These are phyloP conservation scores for Dicentrarchus labrax DNA, from an alignment of 2,113 vertebrate species.

Conservation along the genomic window DNA sequence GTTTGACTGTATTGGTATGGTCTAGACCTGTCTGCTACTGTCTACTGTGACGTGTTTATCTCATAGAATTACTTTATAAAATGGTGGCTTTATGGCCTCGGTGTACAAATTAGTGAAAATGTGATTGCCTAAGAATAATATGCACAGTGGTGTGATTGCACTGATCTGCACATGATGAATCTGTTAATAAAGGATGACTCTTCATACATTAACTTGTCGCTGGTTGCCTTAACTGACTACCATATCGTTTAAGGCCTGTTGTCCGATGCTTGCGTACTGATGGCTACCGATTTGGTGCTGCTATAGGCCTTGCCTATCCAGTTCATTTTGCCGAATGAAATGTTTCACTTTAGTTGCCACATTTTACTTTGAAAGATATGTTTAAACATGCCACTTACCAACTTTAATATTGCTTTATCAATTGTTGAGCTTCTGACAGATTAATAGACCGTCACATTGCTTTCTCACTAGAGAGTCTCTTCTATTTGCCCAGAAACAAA, in stretches of 20 bases:
- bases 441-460: conserved; percentile 20
- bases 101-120: conserved; percentile 16
- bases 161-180: conserved; percentile 43
- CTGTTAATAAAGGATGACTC: conserved; percentile 71
- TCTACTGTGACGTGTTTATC: conserved; percentile 1
- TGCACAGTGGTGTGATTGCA: conserved; percentile 29
- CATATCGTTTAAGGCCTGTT: conserved; percentile 6
- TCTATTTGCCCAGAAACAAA: conserved; percentile 24
- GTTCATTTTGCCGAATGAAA: conserved; percentile 22
- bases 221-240: not conserved
- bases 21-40: conserved; percentile 54
- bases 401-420: conserved; percentile 11
- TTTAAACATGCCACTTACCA: conserved; percentile 7
- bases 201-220: conserved; percentile 66
- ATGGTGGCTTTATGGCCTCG: not conserved
- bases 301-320: conserved; percentile 12
- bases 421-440: conserved; percentile 11
- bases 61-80: conserved; percentile 8
- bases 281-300: conserved; percentile 27
- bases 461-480: conserved; percentile 19
- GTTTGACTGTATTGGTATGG: conserved; percentile 71
- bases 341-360: conserved; percentile 11
- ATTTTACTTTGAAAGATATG: conserved; percentile 15
- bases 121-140: conserved; percentile 23
- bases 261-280: conserved; percentile 16